Conservation (phyloP, 2,113 vertebrate species). For the Muntiacus reevesi region DNA sequence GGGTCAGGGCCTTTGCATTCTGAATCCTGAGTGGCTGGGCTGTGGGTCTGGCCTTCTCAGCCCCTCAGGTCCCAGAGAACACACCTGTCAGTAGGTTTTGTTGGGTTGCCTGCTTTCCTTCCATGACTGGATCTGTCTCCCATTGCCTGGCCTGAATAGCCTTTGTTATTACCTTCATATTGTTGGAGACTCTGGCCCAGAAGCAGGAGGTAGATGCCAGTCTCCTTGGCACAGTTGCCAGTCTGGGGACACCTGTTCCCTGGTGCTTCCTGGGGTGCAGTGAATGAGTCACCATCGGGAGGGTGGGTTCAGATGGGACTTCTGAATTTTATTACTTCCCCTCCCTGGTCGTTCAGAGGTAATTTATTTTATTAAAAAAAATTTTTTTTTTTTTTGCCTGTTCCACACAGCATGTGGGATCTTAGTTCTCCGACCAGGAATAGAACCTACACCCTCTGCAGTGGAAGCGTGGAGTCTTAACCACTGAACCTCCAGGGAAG, state of each 20-base stretch:
- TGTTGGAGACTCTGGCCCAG: slow-evolving; percentile 39
- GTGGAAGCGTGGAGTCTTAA: neutral
- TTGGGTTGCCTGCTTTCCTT: neutral
- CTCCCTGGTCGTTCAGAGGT: slow-evolving; percentile 47
- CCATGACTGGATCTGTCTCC: neutral
- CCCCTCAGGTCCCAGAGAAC: neutral
- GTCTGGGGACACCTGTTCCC: slow-evolving; percentile 59
- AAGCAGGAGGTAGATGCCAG: slow-evolving; percentile 54
- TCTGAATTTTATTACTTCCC: slow-evolving; percentile 45
- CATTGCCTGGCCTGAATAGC: slow-evolving; percentile 49
- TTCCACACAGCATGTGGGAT: neutral
- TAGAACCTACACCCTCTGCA: neutral
- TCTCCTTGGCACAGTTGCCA: slow-evolving; percentile 41
- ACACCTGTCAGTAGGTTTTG: neutral
- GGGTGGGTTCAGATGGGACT: neutral
- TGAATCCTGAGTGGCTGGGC: neutral
- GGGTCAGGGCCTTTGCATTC: neutral
- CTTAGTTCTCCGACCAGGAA: neutral
- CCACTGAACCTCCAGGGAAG: neutral
- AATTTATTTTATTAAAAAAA: neutral
- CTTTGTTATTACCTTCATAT: slow-evolving; percentile 42
- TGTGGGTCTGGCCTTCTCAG: neutral
- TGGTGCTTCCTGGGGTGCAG: slow-evolving; percentile 36
- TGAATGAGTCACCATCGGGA: neutral
- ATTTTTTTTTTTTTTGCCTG: no score